Conservation (phyloP, 2,888 invertebrate species). For the Metalampra italica region DNA sequence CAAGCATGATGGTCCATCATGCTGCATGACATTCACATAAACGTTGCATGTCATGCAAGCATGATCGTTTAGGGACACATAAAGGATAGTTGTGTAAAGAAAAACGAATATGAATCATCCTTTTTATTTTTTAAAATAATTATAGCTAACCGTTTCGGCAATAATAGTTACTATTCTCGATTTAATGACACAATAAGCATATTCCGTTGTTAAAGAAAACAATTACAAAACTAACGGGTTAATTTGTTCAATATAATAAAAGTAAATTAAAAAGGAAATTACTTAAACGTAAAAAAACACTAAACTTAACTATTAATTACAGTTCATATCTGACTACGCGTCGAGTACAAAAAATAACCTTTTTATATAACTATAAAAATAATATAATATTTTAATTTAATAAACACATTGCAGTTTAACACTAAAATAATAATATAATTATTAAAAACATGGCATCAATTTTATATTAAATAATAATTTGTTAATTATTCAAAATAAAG, state of each 20-base stretch:
- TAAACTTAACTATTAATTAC: slow-evolving; percentile 60
- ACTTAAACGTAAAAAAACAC: slow-evolving; percentile 69
- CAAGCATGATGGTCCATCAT: too few species aligned
- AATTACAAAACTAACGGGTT: slow-evolving; percentile 58
- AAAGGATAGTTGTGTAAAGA: too few species aligned
- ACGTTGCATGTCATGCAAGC: too few species aligned
- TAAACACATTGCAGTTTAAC: slow-evolving; percentile 64
- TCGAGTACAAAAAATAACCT: slow-evolving; percentile 70
- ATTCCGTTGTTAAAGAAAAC: slow-evolving; percentile 67
- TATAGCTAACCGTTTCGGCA: slow-evolving; percentile 79
- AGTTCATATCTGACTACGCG: slow-evolving; percentile 59
- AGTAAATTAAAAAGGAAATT: slow-evolving; percentile 45
- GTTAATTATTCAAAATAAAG: slow-evolving; percentile 31
- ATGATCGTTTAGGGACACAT: too few species aligned
- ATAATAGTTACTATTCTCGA: slow-evolving; percentile 74
- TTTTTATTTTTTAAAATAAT: slow-evolving; percentile 80
- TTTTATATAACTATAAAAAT: slow-evolving; percentile 58
- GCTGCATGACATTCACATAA: too few species aligned
- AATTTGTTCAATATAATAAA: slow-evolving; percentile 58
- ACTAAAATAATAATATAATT: slow-evolving; percentile 52
- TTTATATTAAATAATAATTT: slow-evolving; percentile 35
- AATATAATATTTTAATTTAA: slow-evolving; percentile 58
- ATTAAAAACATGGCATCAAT: slow-evolving; percentile 75
- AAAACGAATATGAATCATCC: slow-evolving; percentile 71
- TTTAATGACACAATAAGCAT: slow-evolving; percentile 77